Evolutionary conservation across 53 echinoderm and acorn worm species (phyloP).

Genomic region (Temnopleurus reevesii): DNA sequence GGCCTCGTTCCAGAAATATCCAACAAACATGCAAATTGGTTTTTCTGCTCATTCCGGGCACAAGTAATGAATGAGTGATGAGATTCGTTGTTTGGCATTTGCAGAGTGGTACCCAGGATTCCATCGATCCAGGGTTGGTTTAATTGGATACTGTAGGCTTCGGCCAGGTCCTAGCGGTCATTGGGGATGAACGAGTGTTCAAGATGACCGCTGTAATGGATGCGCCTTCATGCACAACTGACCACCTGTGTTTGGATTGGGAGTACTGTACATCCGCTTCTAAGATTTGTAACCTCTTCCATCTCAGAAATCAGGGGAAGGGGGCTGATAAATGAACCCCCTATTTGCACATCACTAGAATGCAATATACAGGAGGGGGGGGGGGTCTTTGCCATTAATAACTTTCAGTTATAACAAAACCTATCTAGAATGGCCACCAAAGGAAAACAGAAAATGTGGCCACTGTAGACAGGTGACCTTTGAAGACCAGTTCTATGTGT

Average conservation of each 20-base stretch:
- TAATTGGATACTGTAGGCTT: constrained; percentile 13
- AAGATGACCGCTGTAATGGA: neutral
- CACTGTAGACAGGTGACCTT: too few species aligned
- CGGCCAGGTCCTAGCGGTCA: constrained; percentile 11
- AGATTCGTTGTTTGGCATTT: constrained; percentile 29
- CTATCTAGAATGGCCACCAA: too few species aligned
- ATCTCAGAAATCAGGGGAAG: too few species aligned
- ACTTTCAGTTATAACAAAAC: too few species aligned
- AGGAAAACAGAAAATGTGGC: too few species aligned
- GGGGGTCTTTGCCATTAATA: too few species aligned
- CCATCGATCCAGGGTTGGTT: neutral
- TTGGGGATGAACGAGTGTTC: neutral
- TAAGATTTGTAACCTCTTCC: too few species aligned
- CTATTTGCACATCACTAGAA: too few species aligned
- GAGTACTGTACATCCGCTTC: too few species aligned
- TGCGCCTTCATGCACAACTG: neutral
- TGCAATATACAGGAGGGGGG: too few species aligned
- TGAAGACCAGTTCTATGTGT: too few species aligned
- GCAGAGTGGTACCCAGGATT: neutral
- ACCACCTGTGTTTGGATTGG: neutral
- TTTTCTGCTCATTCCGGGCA: neutral
- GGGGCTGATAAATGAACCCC: too few species aligned
- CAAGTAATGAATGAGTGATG: constrained; percentile 32
- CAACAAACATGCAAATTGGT: constrained; percentile 16
- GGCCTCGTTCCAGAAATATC: neutral